A percentile compares a stretch with the other conserved stretches of the same genome.
Evolutionary conservation across 2,797 vertebrate genomes (phyloP).

Genomic region (Limosa lapponica): DNA sequence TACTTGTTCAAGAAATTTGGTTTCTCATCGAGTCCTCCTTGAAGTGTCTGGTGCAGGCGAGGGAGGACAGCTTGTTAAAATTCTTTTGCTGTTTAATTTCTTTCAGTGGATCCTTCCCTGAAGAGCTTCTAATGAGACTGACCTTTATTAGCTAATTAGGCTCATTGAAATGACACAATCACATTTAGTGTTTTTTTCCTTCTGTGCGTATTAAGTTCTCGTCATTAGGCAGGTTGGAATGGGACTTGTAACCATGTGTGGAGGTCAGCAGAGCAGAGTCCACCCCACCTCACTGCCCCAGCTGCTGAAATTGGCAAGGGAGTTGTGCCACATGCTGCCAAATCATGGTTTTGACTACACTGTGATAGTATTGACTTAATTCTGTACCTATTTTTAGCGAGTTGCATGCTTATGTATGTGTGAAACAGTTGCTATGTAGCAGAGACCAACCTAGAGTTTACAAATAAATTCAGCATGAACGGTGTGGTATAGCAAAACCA

Average conservation of each 20-base stretch:
- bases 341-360: neutral
- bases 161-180: slow-evolving; percentile 10
- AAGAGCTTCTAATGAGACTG: slow-evolving; percentile 69
- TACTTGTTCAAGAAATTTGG: neutral
- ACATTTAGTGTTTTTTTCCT: neutral
- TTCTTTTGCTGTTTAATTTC: slow-evolving; percentile 7
- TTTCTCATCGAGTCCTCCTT: neutral
- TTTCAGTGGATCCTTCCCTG: slow-evolving; percentile 49
- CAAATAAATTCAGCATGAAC: neutral
- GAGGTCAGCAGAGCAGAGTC: neutral
- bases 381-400: neutral
- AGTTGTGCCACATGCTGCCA: neutral
- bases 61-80: slow-evolving; percentile 34
- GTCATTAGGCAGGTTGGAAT: slow-evolving; percentile 4
- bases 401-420: neutral
- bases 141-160: slow-evolving; percentile 72
- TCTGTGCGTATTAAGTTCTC: neutral
- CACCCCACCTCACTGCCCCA: neutral
- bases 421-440: neutral
- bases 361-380: neutral
- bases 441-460: neutral
- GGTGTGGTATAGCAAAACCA: neutral
- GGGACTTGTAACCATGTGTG: neutral
- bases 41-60: neutral
- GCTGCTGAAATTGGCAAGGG: neutral